Base-by-base conservation (phyloP, 2,797 vertebrate genomes). In the Mormyrus proboscirostris region DNA sequence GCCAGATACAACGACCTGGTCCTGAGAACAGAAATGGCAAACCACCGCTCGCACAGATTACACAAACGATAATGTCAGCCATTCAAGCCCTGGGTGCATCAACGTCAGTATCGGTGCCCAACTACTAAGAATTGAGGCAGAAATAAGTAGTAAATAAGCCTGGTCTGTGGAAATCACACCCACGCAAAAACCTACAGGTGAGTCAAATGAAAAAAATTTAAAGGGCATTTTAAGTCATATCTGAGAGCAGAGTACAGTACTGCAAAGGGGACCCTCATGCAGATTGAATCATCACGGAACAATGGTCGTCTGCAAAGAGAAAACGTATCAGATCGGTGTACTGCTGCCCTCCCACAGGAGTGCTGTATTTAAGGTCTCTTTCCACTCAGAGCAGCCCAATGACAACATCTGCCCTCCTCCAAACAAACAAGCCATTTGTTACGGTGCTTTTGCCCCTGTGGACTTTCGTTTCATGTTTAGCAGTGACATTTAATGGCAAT, bases 101-200 rank as follows among this genome's bases (percentile, higher is more conserved):
- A 25, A 9, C 49, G n/a, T 85, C 82, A 51, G 44, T 6, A 16
- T 51, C 9, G 0, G 50, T 25, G 49, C 9, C 44, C 47, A 4
- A 51, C 82, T 51, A 85, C 82, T 50, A 51, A 85, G 82, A 85
- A 51, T 14, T 16, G n/a, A 19, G 14, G 16, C 16, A 59, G 51
- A 59, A 59, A 44, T 59, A 57, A 7, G 84, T 86, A 86, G 51
- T 33, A 19, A 22, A 10, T 47, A 69, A 44, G n/a, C 1, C 41
- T 25, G 59, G 93, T 92, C 94, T 96, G 57, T 88, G 59, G 59
- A 65, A 88, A 88, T 22, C 38, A 25, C 38, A 22, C 86, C 86
- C 86, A 88, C 55, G 4, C 22, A 69, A 12, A 55, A 88, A 49
- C 87, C 87, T 88, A 16, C 19, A 88, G 59, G 87, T 44, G 87